These are phyloP conservation scores for Climacteris rufus DNA, from an alignment of 2,113 vertebrate species.

Conservation along the genomic window DNA sequence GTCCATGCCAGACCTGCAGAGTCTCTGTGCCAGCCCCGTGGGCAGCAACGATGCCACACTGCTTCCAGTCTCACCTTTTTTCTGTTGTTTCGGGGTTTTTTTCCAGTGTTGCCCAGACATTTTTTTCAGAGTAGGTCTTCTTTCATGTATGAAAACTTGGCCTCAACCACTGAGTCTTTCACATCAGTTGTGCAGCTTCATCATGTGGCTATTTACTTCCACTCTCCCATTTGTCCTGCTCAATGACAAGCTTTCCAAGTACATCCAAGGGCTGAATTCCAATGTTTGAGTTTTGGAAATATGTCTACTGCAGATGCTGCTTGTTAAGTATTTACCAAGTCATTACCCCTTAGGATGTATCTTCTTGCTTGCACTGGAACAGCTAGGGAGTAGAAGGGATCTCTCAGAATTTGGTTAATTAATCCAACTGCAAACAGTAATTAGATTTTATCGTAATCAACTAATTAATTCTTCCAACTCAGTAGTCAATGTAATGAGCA, in stretches of 20 bases:
- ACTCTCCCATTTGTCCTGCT: not conserved
- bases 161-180: not conserved
- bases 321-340: slow-evolving; percentile 55
- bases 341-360: slow-evolving; percentile 36
- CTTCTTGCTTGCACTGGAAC: slow-evolving; percentile 21
- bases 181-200: not conserved
- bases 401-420: slow-evolving; percentile 52
- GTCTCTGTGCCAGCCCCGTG: not conserved
- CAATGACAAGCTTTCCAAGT: not conserved
- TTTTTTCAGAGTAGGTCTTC: not conserved
- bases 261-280: not conserved
- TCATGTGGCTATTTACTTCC: not conserved
- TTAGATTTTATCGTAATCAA: slow-evolving; percentile 55
- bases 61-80: not conserved
- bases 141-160: not conserved
- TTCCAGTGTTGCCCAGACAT: not conserved
- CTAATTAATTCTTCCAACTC: slow-evolving; percentile 64
- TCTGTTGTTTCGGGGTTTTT: not conserved
- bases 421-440: slow-evolving; percentile 62
- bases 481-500: slow-evolving; percentile 46
- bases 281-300: not conserved
- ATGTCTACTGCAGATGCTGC: not conserved
- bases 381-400: not conserved
- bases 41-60: not conserved
- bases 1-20: not conserved